Conservation (phyloP, 2,113 vertebrate genomes). For the Microtus ochrogaster region DNA sequence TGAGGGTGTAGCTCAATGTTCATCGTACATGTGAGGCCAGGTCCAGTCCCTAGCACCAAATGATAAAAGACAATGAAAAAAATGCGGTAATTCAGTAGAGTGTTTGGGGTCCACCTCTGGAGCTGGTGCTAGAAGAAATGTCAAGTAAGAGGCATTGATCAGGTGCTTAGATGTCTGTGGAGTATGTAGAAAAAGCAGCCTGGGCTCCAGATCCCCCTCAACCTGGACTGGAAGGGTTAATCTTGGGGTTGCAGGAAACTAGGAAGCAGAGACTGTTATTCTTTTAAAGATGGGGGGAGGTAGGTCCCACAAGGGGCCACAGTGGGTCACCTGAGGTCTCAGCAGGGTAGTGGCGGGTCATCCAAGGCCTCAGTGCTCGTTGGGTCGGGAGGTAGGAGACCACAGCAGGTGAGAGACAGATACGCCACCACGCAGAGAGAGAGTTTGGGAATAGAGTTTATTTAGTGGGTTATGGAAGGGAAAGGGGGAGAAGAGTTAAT, state of each 20-base stretch:
- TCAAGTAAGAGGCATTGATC: background rate
- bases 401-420: too few relatives aligned
- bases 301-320: fast-evolving
- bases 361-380: too few relatives aligned
- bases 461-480: too few relatives aligned
- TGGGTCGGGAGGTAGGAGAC: too few relatives aligned
- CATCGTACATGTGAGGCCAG: too few relatives aligned
- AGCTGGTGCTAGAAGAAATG: background rate
- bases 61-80: background rate
- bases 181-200: fast-evolving
- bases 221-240: background rate
- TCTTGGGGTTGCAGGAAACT: too few relatives aligned
- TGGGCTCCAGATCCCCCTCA: background rate
- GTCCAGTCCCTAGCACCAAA: background rate
- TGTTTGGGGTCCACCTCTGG: background rate
- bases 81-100: background rate
- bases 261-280: too few relatives aligned
- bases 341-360: fast-evolving
- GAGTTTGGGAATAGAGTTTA: too few relatives aligned
- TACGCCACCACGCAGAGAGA: too few relatives aligned
- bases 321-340: too few relatives aligned
- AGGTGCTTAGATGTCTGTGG: background rate
- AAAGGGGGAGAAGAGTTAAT: too few relatives aligned
- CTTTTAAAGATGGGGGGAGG: too few relatives aligned
- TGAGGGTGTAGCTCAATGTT: background rate